These are phyloP conservation scores for Silurus glanis DNA, from an alignment of 2,113 vertebrate species.

Conservation along the genomic window DNA sequence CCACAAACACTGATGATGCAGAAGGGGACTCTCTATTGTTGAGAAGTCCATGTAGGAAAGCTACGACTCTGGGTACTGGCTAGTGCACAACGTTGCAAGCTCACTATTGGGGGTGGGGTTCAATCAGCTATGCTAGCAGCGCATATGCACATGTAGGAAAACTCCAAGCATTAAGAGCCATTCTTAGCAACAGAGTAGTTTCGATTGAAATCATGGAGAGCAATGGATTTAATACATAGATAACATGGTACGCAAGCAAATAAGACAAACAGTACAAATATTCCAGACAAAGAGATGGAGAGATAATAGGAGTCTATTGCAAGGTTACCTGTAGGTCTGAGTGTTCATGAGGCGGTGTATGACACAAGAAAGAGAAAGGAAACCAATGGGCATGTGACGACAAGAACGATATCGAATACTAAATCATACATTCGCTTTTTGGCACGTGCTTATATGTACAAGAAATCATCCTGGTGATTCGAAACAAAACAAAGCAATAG, in stretches of 20 bases:
- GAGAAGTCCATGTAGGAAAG: background rate
- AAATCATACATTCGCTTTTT: background rate
- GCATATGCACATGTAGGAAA: background rate
- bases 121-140: background rate
- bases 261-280: background rate
- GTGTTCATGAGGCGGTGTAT: background rate
- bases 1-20: background rate
- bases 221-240: background rate
- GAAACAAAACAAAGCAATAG: background rate
- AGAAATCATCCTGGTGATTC: background rate
- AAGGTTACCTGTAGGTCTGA: background rate
- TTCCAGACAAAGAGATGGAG: background rate
- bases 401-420: background rate
- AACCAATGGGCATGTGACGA: background rate
- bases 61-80: background rate
- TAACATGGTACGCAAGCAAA: background rate
- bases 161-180: background rate
- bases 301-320: background rate
- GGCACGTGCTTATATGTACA: background rate
- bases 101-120: background rate
- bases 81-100: background rate
- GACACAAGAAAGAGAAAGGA: background rate
- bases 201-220: background rate
- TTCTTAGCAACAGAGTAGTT: background rate
- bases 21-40: background rate